Percentiles rank a stretch among this genome's conserved stretches.
Evolutionary conservation across 2,797 vertebrate genomes (phyloP).

Genomic region (Carcharodon carcharias): DNA sequence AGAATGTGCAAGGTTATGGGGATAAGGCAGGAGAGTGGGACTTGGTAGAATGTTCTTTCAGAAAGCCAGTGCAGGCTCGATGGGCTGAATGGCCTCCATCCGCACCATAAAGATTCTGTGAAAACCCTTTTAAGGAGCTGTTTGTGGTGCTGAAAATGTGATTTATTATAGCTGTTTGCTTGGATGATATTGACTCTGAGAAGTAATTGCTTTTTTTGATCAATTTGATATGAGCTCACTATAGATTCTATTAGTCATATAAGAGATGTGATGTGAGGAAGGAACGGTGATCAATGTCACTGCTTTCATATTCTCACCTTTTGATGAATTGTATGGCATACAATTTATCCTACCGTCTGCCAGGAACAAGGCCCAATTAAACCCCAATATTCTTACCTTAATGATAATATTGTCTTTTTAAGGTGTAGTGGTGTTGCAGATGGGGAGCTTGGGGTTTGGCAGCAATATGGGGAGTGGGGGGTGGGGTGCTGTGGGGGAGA

Average conservation of each 20-base stretch:
- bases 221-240: background rate
- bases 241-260: background rate
- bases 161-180: background rate
- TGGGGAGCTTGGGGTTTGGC: too few species aligned
- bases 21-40: too few species aligned
- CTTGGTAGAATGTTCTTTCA: too few species aligned
- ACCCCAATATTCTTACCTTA: background rate
- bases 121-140: background rate
- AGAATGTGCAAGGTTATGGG: too few species aligned
- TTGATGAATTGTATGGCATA: background rate
- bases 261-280: background rate
- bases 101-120: too few species aligned
- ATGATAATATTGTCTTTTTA: background rate
- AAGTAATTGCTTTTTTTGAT: background rate
- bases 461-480: too few species aligned
- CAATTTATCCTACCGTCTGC: background rate
- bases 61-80: too few species aligned
- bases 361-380: background rate
- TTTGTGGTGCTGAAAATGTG: slow-evolving; percentile 16
- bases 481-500: too few species aligned
- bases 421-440: too few species aligned
- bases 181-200: background rate
- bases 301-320: background rate
- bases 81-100: too few species aligned
- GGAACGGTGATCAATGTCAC: background rate